phyloP scores from a whole-genome alignment of 2,113 vertebrate species.

The Pelvicachromis taeniatus region DNA sequence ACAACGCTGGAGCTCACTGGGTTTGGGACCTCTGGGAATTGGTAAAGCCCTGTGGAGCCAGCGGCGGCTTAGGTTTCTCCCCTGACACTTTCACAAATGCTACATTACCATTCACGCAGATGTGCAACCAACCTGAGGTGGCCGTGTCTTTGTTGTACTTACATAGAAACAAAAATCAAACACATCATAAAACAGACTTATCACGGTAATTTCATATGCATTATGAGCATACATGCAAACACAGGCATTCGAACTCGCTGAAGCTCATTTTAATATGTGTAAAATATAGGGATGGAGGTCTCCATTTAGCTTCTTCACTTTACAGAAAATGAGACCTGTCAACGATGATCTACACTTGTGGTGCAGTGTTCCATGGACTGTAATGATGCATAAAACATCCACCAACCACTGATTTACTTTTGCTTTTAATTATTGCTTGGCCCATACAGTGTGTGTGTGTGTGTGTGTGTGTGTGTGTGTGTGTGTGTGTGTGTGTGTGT shows the following conservation, averaged over 20 bases:
- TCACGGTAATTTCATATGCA: not conserved
- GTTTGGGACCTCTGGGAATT: constrained; percentile 55
- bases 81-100: constrained; percentile 1
- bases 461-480: not conserved
- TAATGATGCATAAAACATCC: constrained; percentile 64
- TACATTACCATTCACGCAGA: constrained; percentile 7
- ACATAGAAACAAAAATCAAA: not conserved
- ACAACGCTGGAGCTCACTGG: constrained; percentile 21
- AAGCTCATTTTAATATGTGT: not conserved
- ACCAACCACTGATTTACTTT: constrained; percentile 63
- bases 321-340: constrained; percentile 58
- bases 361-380: constrained; percentile 47
- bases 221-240: not conserved
- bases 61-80: constrained; percentile 33
- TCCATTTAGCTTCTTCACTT: constrained; percentile 58
- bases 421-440: constrained; percentile 65
- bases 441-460: not conserved
- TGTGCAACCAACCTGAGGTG: not conserved
- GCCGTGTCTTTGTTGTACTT: not conserved
- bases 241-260: not conserved
- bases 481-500: not conserved
- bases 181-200: not conserved
- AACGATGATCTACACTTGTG: constrained; percentile 60
- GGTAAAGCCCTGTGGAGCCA: constrained; percentile 47
- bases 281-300: constrained; percentile 32